Conservation (phyloP, 2,113 vertebrate species). For the Petromus typicus region DNA sequence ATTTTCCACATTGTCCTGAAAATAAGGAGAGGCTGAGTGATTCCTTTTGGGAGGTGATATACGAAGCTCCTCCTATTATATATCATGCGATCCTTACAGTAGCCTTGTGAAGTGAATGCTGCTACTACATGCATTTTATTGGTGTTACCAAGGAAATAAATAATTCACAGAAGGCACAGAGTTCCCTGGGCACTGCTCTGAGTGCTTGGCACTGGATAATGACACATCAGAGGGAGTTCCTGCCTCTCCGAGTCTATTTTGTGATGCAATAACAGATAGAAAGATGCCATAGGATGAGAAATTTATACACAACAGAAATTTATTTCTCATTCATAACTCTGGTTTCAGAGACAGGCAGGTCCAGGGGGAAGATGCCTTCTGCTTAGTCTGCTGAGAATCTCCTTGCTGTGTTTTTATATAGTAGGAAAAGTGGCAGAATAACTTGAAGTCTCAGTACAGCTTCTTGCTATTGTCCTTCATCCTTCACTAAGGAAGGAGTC, state of each 20-base stretch:
- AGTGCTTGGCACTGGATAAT: not conserved
- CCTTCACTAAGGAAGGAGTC: not conserved
- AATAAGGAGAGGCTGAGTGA: not conserved
- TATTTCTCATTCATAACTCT: not conserved
- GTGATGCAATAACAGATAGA: no score
- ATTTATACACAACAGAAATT: not conserved
- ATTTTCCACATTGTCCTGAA: not conserved
- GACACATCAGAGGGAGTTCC: not conserved
- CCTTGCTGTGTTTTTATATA: not conserved
- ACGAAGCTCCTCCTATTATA: no score
- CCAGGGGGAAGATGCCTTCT: not conserved
- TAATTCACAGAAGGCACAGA: not conserved
- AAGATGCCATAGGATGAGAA: not conserved
- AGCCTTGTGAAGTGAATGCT: not conserved
- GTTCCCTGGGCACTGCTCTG: not conserved
- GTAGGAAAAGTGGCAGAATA: not conserved
- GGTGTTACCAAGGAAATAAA: not conserved
- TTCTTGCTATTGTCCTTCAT: not conserved
- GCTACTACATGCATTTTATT: not conserved
- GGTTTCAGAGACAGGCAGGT: no score
- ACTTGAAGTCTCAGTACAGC: not conserved
- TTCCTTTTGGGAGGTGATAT: not conserved
- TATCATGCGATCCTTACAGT: not conserved
- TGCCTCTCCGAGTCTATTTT: not conserved
- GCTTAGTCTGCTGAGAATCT: not conserved